Conservation (phyloP, 2,797 vertebrate genomes). For the Rhinichthys osculus region DNA sequence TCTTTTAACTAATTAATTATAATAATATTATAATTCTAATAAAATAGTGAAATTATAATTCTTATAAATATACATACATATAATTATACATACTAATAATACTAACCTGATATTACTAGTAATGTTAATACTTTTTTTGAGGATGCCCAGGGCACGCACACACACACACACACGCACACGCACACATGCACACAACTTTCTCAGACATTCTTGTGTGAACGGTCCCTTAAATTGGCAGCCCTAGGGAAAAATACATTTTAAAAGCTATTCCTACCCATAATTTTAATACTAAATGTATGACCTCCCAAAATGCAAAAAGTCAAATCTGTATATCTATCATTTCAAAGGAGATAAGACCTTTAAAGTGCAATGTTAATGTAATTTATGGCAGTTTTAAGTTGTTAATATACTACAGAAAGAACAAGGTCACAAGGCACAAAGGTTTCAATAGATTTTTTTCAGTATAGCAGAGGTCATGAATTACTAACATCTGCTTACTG, state of each 20-base stretch:
- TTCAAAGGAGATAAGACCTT: slow-evolving; percentile 14
- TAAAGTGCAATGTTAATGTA: background rate
- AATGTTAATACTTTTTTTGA: too few species aligned
- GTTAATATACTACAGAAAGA: background rate
- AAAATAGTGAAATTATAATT: too few species aligned
- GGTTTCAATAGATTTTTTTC: background rate
- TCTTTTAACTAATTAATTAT: too few species aligned
- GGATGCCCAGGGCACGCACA: too few species aligned
- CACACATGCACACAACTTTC: too few species aligned
- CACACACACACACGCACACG: too few species aligned
- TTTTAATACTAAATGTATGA: slow-evolving; percentile 34
- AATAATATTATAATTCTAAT: too few species aligned
- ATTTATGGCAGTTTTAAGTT: background rate
- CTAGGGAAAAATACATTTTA: background rate
- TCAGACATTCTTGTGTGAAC: background rate
- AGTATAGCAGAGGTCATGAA: background rate
- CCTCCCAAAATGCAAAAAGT: background rate
- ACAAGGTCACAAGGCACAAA: slow-evolving; percentile 17
- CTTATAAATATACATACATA: too few species aligned
- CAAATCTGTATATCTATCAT: background rate
- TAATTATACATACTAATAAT: too few species aligned
- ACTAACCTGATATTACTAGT: too few species aligned
- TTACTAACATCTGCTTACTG: slow-evolving; percentile 28
- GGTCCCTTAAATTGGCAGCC: background rate
- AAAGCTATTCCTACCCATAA: background rate